A percentile compares a stretch with the other conserved stretches of the same genome.
Evolutionary conservation across 2,888 invertebrate genomes (phyloP).

Genomic region (Apamea crenata): DNA sequence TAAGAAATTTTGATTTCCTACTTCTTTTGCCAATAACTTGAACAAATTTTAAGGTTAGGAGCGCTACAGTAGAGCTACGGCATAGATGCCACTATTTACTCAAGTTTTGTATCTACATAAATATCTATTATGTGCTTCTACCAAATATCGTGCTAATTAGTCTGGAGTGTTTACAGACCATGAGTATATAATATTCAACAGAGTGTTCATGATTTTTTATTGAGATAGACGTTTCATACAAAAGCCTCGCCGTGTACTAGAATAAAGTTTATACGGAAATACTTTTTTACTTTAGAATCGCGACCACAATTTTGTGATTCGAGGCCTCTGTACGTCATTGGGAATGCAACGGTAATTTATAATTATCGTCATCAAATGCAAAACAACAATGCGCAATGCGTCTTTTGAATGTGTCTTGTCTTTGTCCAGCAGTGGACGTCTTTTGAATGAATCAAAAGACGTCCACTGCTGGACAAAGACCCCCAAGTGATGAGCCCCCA

Average conservation of each 20-base stretch:
- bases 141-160: neutral
- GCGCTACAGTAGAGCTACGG: too few relatives aligned
- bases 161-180: neutral
- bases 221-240: neutral
- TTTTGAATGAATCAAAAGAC: neutral
- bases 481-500: too few relatives aligned
- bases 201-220: neutral
- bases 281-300: neutral
- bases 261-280: neutral
- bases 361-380: neutral
- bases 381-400: too few relatives aligned
- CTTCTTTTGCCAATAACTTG: neutral
- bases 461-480: neutral
- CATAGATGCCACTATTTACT: neutral
- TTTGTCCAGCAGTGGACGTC: too few relatives aligned
- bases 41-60: neutral
- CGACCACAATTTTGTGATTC: neutral
- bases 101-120: neutral
- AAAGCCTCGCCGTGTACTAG: neutral
- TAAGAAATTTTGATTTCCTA: neutral
- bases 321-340: neutral
- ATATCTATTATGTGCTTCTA: neutral
- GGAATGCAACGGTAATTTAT: neutral
- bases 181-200: neutral
- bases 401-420: too few relatives aligned